phyloP scores from a whole-genome alignment of 2,888 invertebrate genomes.

The Thera obeliscata region DNA sequence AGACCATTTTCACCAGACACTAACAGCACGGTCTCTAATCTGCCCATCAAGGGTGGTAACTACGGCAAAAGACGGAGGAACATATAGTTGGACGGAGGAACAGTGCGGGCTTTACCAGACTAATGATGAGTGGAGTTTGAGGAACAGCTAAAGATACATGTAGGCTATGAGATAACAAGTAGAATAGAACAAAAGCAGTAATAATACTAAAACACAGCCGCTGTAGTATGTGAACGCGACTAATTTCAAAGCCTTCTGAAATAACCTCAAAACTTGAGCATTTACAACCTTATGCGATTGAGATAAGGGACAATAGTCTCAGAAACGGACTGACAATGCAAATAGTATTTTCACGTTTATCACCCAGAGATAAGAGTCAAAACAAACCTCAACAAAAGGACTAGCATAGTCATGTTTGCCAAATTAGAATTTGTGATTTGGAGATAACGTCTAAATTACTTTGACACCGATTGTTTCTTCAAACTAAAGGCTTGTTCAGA shows the following conservation, averaged over 20 bases:
- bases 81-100: too few relatives aligned
- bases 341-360: constrained; percentile 11
- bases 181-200: constrained; percentile 30
- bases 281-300: constrained; percentile 19
- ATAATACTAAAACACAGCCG: constrained; percentile 33
- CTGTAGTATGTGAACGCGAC: constrained; percentile 35
- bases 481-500: constrained; percentile 8
- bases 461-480: constrained; percentile 2
- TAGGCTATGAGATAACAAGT: constrained; percentile 21
- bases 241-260: constrained; percentile 26
- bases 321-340: constrained; percentile 4
- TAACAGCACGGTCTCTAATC: too few relatives aligned
- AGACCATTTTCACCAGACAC: too few relatives aligned
- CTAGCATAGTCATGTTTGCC: constrained; percentile 7
- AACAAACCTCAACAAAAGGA: constrained; percentile 7
- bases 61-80: too few relatives aligned
- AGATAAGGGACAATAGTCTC: constrained; percentile 16
- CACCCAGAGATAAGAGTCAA: constrained; percentile 18
- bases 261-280: constrained; percentile 4
- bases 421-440: constrained; percentile 17
- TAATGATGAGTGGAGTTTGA: not conserved
- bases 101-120: too few relatives aligned
- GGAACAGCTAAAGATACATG: not conserved
- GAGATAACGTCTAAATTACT: constrained; percentile 26
- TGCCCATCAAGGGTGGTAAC: too few relatives aligned